Conservation (phyloP, 2,113 vertebrate species). For the Coturnix japonica region DNA sequence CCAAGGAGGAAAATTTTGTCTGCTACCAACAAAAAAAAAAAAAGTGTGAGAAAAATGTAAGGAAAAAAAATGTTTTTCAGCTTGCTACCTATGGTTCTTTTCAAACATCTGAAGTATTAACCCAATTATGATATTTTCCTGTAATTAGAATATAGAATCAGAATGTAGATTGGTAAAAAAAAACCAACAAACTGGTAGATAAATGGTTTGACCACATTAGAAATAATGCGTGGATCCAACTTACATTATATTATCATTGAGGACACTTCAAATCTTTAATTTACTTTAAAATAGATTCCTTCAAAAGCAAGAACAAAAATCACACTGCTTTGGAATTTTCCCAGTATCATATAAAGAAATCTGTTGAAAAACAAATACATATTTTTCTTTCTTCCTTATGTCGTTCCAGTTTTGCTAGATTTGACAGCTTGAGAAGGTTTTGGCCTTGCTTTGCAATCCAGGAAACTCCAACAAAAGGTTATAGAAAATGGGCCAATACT, state of each 20-base stretch:
- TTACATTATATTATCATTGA: background rate
- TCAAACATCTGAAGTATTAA: background rate
- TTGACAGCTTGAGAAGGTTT: slow-evolving; percentile 6
- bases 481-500: background rate
- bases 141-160: background rate
- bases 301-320: background rate
- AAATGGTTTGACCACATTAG: background rate
- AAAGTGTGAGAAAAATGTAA: no score
- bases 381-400: background rate
- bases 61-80: fast-evolving
- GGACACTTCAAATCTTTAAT: background rate
- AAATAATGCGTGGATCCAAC: background rate
- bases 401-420: background rate
- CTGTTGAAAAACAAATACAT: background rate
- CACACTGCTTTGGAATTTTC: background rate
- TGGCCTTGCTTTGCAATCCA: background rate
- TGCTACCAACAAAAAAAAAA: background rate
- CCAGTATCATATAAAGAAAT: background rate
- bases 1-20: background rate
- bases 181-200: background rate
- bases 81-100: background rate
- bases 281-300: background rate
- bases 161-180: background rate
- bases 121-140: background rate
- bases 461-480: slow-evolving; percentile 47